Evolutionary conservation across 2,113 vertebrate genomes (phyloP).

Genomic region (Emydocephalus ijimae): DNA sequence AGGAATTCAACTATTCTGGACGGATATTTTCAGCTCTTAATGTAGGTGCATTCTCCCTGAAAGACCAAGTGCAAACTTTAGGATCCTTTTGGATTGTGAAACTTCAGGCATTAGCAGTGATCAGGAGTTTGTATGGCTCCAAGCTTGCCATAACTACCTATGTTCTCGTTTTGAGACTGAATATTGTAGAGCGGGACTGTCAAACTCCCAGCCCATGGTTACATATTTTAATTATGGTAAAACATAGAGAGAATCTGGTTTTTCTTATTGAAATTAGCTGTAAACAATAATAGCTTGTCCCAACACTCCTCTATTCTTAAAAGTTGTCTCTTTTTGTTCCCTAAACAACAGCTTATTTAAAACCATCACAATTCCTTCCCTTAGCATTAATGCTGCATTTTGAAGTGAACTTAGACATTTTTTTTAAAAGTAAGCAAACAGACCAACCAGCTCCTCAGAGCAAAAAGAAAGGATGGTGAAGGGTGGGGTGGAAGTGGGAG

Average conservation of each 20-base stretch:
- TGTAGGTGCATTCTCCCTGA: background rate
- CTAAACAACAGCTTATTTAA: background rate
- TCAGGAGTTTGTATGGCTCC: background rate
- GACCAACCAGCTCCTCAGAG: rapidly evolving
- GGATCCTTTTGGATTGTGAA: background rate
- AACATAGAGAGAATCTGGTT: background rate
- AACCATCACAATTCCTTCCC: background rate
- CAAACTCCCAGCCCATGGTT: background rate
- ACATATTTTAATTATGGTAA: background rate
- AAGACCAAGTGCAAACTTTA: background rate
- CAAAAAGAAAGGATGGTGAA: rapidly evolving
- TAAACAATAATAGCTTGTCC: background rate
- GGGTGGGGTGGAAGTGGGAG: background rate
- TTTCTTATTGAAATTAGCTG: background rate
- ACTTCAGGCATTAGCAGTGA: background rate
- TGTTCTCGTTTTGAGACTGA: background rate
- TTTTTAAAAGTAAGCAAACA: background rate
- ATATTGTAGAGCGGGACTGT: background rate
- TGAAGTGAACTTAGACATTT: background rate
- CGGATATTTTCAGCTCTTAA: background rate
- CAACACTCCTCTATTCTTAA: background rate
- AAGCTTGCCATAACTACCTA: background rate
- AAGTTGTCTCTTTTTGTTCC: background rate
- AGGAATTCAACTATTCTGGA: background rate
- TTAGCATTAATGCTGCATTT: background rate